Evolutionary conservation across 2,797 vertebrate species (phyloP), one percentile per base, ranked within the genome.

Genomic region (Gambelia wislizenii): DNA sequence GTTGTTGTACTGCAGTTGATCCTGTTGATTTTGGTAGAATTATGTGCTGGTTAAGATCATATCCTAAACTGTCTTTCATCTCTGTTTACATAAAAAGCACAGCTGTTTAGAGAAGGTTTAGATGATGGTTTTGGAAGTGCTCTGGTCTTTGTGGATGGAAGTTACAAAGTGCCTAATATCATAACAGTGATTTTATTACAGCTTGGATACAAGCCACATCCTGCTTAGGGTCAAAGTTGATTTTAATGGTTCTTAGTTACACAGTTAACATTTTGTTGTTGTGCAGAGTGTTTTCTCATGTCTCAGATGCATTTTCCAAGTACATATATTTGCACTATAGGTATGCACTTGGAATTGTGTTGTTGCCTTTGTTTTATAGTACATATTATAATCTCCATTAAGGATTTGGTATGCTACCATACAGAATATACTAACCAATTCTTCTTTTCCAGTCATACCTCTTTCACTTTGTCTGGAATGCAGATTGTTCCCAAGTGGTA

Each of bases 141-240:
- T 86, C 5, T 78, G 86, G 44, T 79, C 81, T 44, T 67, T 20
- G 44, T 67, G 6, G 42, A 56, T 76, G 42, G 36, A 85, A 85
- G 33, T 84, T 92, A 9, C 70, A 87, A 39, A 86, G 36, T 76
- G 25, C 84, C 36, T 89, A 89, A 61, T 80, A 79, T 74, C 64
- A 83, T 82, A 76, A n/a, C 33, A 75, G 83, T 87, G 83, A 33
- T 86, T 91, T 89, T 90, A 70, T 56, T 83, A 69, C 22, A 81
- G 27, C 84, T 88, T 89, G 80, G 70, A n/a, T 78, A 36, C 82
- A 85, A 83, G 52, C 81, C 79, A 67, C 47, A 83, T 69, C 70
- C 49, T 70, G 61, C 49, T 76, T 83, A 64, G 75, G 75, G n/a
- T 56, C 12, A 76, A 61, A 33, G 87, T 64, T 59, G 54, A 42